phyloP scores from a whole-genome alignment of 2,888 invertebrate genomes.

The Schrankia costaestrigalis region DNA sequence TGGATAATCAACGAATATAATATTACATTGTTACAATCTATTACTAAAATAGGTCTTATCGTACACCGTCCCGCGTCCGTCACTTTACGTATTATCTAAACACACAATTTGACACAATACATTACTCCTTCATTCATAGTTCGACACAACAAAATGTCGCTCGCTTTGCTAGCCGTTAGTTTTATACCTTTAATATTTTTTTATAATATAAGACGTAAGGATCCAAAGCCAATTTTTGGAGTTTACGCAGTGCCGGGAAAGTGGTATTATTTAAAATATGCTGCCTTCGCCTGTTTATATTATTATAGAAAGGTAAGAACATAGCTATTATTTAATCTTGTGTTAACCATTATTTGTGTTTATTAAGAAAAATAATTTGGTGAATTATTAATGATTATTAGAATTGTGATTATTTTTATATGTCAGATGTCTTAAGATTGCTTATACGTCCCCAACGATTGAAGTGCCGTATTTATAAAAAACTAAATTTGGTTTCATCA shows the following conservation, averaged over 20 bases:
- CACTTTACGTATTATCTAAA: no score
- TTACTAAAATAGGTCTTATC: no score
- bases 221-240: conserved; percentile 77
- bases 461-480: no score
- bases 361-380: no score
- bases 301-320: conserved; percentile 76
- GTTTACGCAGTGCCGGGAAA: conserved; percentile 82
- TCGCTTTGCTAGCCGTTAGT: conserved; percentile 20
- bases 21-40: conserved; percentile 1
- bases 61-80: no score
- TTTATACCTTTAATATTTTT: conserved; percentile 42
- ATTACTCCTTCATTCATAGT: conserved; percentile 8
- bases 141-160: conserved; percentile 28
- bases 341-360: neutral
- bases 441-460: no score
- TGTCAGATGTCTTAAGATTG: no score
- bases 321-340: neutral
- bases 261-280: conserved; percentile 84
- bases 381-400: no score
- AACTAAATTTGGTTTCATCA: no score
- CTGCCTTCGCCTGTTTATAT: conserved; percentile 73
- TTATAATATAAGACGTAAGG: conserved; percentile 47
- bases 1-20: conserved; percentile 4
- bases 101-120: conserved; percentile 11
- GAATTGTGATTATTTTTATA: no score